Conservation (phyloP, 2,797 vertebrate species). For the Toxotes lorentzi region DNA sequence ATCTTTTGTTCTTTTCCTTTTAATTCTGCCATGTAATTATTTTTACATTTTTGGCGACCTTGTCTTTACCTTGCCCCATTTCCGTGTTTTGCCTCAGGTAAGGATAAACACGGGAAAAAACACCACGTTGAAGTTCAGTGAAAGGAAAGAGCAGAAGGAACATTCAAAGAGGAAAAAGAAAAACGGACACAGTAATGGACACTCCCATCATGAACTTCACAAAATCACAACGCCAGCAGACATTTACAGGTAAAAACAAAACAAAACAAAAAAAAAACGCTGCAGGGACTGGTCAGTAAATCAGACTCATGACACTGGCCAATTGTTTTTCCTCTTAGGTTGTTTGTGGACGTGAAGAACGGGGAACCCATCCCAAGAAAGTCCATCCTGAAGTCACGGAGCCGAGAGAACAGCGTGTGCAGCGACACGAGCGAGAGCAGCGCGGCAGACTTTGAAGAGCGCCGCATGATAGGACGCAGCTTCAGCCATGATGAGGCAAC, state of each 20-base stretch:
- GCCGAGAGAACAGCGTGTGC: conserved; percentile 96
- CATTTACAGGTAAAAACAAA: conserved; percentile 90
- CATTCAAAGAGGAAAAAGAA: conserved; percentile 95
- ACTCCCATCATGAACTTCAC: conserved; percentile 87
- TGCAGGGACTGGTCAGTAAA: rapidly evolving
- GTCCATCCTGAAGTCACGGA: conserved; percentile 97
- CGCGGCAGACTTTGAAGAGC: conserved; percentile 91
- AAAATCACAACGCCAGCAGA: conserved; percentile 92
- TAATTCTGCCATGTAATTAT: too few species aligned
- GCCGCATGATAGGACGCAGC: conserved; percentile 84
- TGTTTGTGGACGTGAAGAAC: conserved; percentile 96
- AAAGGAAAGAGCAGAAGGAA: conserved; percentile 97
- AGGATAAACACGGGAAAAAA: conserved; percentile 99
- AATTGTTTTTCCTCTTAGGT: conserved; percentile 74
- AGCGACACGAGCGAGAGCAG: conserved; percentile 97
- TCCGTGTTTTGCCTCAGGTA: conserved; percentile 84
- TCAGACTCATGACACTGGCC: too few species aligned
- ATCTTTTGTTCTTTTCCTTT: neutral
- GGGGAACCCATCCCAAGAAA: conserved; percentile 95
- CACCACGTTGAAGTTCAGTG: conserved; percentile 97
- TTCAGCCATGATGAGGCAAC: conserved; percentile 89
- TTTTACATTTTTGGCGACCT: neutral
- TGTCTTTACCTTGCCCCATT: neutral
- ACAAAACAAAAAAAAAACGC: conserved; percentile 30
- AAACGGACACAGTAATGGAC: conserved; percentile 89